Evolutionary conservation across 2,888 invertebrate species (phyloP).

Genomic region (Drosophila eohydei): DNA sequence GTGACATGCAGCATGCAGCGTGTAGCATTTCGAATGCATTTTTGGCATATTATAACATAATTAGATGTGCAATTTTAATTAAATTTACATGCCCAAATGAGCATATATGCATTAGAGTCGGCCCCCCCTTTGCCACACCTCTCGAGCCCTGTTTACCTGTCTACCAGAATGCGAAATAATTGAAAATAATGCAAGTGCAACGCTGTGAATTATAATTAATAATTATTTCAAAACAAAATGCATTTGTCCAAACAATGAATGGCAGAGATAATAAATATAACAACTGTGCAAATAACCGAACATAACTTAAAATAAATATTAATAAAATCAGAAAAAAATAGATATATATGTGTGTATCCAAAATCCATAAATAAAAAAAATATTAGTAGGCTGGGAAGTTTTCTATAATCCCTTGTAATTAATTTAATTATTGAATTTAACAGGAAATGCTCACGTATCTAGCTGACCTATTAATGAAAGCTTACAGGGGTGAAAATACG

Average conservation of each 20-base stretch:
- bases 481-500: background rate
- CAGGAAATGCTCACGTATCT: background rate
- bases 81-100: conserved; percentile 63
- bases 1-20: background rate
- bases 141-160: background rate
- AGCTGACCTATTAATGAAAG: background rate
- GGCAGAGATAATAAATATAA: conserved; percentile 27
- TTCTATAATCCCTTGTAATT: conserved; percentile 3
- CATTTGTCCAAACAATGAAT: conserved; percentile 35
- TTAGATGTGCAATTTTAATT: conserved; percentile 72
- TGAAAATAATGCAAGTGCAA: conserved; percentile 58
- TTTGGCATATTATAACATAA: conserved; percentile 50
- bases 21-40: conserved; percentile 26
- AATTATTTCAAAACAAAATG: conserved; percentile 64
- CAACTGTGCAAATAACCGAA: conserved; percentile 15
- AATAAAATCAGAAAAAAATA: background rate
- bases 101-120: conserved; percentile 14
- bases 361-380: background rate
- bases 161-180: conserved; percentile 51
- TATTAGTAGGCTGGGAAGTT: background rate
- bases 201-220: conserved; percentile 57
- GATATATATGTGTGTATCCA: background rate
- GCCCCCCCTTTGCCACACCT: accelerated
- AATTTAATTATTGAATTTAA: conserved; percentile 1
- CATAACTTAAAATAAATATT: conserved; percentile 34